Evolutionary conservation across 2,113 vertebrate species (phyloP).

Genomic region (Oreotrochilus melanogaster): DNA sequence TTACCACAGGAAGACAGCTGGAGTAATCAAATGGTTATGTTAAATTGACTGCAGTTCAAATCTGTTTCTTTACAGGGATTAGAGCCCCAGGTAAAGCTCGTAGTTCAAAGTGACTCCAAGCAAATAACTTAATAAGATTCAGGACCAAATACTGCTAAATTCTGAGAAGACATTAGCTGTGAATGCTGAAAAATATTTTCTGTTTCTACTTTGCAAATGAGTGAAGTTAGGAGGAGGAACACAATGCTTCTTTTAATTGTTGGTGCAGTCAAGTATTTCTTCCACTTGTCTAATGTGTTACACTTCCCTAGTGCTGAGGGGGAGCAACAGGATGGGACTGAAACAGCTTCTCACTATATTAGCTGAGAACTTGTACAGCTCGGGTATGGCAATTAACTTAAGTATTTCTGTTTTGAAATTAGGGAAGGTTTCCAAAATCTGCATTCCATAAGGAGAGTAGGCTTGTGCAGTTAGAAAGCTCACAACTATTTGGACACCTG

Average conservation of each 20-base stretch:
- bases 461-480: background rate
- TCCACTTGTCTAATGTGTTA: background rate
- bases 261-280: background rate
- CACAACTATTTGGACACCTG: background rate
- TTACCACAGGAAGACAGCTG: background rate
- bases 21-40: background rate
- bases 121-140: background rate
- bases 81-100: background rate
- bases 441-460: background rate
- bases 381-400: background rate
- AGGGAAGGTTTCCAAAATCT: background rate
- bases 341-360: background rate
- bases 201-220: background rate
- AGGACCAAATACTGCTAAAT: background rate
- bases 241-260: background rate
- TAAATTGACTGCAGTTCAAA: background rate
- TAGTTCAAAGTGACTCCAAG: background rate
- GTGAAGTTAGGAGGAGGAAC: background rate
- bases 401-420: background rate
- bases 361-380: background rate
- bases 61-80: slow-evolving; percentile 1
- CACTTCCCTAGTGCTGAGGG: background rate
- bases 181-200: background rate
- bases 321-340: background rate
- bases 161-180: background rate